phyloP scores from a whole-genome alignment of 2,888 invertebrate species.

The Aquatica leii region DNA sequence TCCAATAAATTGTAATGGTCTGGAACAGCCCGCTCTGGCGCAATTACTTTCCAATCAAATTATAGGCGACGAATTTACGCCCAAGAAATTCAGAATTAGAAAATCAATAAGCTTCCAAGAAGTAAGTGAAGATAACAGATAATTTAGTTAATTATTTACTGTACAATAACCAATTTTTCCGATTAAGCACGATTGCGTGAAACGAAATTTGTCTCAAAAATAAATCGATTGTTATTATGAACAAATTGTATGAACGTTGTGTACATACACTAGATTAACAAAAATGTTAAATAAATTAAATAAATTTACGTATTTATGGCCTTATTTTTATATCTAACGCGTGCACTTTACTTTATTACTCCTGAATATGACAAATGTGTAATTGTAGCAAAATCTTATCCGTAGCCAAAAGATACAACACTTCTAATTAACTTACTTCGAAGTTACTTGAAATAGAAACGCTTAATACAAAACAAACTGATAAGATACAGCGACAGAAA shows the following conservation, averaged over 20 bases:
- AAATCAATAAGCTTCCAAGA: slow-evolving; percentile 42
- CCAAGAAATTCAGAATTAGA: slow-evolving; percentile 42
- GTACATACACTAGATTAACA: slow-evolving; percentile 57
- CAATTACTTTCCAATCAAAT: slow-evolving; percentile 54
- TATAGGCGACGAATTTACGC: slow-evolving; percentile 49
- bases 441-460: too few species aligned
- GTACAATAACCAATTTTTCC: slow-evolving; percentile 9
- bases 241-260: slow-evolving; percentile 53
- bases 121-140: slow-evolving; percentile 29
- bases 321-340: too few species aligned
- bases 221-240: slow-evolving; percentile 38
- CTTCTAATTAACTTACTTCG: too few species aligned
- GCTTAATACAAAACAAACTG: too few species aligned
- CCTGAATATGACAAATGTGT: too few species aligned
- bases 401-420: too few species aligned
- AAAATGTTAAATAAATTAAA: slow-evolving; percentile 57
- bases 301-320: slow-evolving; percentile 34
- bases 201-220: slow-evolving; percentile 25
- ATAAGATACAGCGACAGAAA: too few species aligned
- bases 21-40: slow-evolving; percentile 49
- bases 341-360: too few species aligned
- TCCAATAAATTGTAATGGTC: slow-evolving; percentile 52
- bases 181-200: not conserved
- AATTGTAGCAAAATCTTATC: too few species aligned
- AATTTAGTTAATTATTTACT: slow-evolving; percentile 17